Percentiles rank a stretch among this genome's conserved stretches.
These are phyloP conservation scores for Bergia puertoricense DNA, from an alignment of 92 coral and sea anemone species.

Conservation along the genomic window DNA sequence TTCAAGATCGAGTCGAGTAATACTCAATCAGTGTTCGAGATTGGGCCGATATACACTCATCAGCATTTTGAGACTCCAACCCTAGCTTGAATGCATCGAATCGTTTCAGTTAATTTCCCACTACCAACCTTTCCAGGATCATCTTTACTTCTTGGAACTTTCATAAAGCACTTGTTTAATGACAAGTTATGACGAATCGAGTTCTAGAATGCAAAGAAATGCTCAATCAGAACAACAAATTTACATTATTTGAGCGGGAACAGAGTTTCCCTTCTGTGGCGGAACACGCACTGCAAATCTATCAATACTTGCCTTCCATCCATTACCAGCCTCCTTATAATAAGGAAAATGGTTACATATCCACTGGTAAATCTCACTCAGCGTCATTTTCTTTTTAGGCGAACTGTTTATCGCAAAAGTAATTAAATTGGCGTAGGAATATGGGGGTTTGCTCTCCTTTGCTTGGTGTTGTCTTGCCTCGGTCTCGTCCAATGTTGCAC, in stretches of 20 bases:
- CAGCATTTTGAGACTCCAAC: slow-evolving; percentile 20
- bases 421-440: slow-evolving; percentile 97
- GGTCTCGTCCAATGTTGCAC: slow-evolving; percentile 94
- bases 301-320: slow-evolving; percentile 91
- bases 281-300: neutral
- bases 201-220: slow-evolving; percentile 66
- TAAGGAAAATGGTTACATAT: slow-evolving; percentile 98
- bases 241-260: slow-evolving; percentile 34
- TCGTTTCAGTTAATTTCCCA: neutral
- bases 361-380: slow-evolving; percentile 99
- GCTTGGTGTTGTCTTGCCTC: slow-evolving; percentile 99
- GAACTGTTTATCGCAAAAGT: slow-evolving; percentile 99
- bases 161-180: slow-evolving; percentile 93
- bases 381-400: slow-evolving; percentile 95
- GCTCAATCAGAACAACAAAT: slow-evolving; percentile 21
- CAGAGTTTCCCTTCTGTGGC: slow-evolving; percentile 1
- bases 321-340: slow-evolving; percentile 98
- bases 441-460: slow-evolving; percentile 98
- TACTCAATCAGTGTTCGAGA: slow-evolving; percentile 8
- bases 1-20: neutral
- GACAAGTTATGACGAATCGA: slow-evolving; percentile 95
- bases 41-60: slow-evolving; percentile 43
- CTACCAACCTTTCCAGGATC: slow-evolving; percentile 89
- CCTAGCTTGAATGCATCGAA: neutral
- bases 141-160: slow-evolving; percentile 97